Evolutionary conservation across 2,888 invertebrate genomes (phyloP).

Genomic region (Caenorhabditis sp.): DNA sequence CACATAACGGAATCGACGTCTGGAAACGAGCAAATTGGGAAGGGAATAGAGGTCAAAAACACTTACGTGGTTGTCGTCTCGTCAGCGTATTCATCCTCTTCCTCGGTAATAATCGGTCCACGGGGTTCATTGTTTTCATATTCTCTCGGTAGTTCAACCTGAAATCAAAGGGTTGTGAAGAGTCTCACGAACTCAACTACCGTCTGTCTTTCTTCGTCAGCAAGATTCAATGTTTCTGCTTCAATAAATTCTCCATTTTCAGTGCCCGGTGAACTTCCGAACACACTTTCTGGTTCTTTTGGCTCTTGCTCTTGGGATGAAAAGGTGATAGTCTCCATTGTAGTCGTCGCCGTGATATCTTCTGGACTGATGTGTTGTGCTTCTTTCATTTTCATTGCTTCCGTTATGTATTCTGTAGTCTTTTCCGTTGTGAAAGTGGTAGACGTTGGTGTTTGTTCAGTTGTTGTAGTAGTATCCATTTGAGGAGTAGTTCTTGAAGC

Average conservation of each 20-base stretch:
- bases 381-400: neutral
- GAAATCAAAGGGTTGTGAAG: neutral
- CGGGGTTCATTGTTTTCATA: constrained; percentile 42
- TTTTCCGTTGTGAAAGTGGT: constrained; percentile 4
- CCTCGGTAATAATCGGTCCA: constrained; percentile 25
- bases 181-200: constrained; percentile 7
- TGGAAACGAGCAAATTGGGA: constrained; percentile 28
- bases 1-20: constrained; percentile 74
- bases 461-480: constrained; percentile 8
- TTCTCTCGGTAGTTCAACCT: constrained; percentile 63
- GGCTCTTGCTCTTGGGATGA: constrained; percentile 4
- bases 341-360: constrained; percentile 43
- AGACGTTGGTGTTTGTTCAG: constrained; percentile 35
- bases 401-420: neutral
- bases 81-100: constrained; percentile 66
- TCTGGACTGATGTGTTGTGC: constrained; percentile 3
- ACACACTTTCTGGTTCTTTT: constrained; percentile 8
- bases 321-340: constrained; percentile 21
- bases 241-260: neutral
- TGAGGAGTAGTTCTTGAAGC: constrained; percentile 15
- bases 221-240: constrained; percentile 28
- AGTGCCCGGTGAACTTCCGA: constrained; percentile 51
- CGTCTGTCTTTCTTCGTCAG: constrained; percentile 45
- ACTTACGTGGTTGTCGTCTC: constrained; percentile 55
- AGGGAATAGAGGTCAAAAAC: constrained; percentile 2